Evolutionary conservation across 2,113 vertebrate species (phyloP), one percentile per base, ranked within the genome.

Genomic region (Paralichthys olivaceus): DNA sequence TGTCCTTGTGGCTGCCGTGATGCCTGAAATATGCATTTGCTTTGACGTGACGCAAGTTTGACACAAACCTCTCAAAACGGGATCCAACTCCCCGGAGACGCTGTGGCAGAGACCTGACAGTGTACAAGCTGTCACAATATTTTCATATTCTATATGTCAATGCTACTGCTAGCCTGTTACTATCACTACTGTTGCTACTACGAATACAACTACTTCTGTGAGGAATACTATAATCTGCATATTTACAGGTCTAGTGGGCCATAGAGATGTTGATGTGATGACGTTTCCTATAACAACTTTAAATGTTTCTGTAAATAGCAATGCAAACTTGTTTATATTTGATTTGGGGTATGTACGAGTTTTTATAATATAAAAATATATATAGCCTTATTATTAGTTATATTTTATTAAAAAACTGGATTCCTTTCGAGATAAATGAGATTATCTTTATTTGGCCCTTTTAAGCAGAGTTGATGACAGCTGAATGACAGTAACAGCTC

Each of bases 11-110:
- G 58, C 59, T 72, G 56, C 51, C 34, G 61, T 75, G 72, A 85
- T 75, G 74, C 59, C 23, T 69, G 28, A 79, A 74, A 81, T 77
- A 57, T 85, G 45, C 43, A 78, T 81, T 84, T 47, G 5, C 74
- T 90, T 75, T 83, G 54, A 83, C 68, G 54, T 28, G 45, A 79
- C 47, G 7, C 7, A 0, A 85, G 55, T 58, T 69, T 75, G 72
- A 81, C 80, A 72, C 25, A 1, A 69, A 37, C 43, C 28, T 64
- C 80, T 76, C 17, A 62, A 69, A 85, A 55, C 58, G 32, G 55
- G 60, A 65, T 56, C 61, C 49, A 40, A 70, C 56, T 67, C 68
- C 74, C 61, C 34, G 4, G 43, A 72, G 77, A 85, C 62, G 26
- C 32, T 62, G 22, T 37, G 34, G 49, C 54, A 67, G 81, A 43